phyloP scores from a whole-genome alignment of 2,797 vertebrate species.

The Tangara arthus region DNA sequence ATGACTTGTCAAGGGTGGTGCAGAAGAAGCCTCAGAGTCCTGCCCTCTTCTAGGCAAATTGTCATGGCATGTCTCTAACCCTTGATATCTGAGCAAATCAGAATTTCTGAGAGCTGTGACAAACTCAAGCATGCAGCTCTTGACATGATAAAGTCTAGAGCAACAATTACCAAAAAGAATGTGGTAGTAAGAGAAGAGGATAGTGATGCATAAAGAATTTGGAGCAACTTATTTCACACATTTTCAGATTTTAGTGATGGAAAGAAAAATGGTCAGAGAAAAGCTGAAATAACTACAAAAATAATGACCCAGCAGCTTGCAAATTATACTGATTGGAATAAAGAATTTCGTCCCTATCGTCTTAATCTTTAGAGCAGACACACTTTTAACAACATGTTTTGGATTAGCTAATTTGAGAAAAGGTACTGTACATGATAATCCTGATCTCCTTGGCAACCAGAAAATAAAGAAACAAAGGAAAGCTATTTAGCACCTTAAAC shows the following conservation, averaged over 20 bases:
- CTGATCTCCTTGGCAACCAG: conserved; percentile 32
- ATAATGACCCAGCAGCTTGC: background rate
- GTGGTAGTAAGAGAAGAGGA: background rate
- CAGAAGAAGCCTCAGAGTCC: background rate
- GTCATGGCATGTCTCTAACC: background rate
- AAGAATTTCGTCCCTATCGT: background rate
- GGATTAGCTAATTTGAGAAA: conserved; percentile 46
- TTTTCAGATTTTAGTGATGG: background rate
- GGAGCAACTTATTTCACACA: background rate
- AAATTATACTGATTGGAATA: background rate
- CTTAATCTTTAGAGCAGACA: background rate
- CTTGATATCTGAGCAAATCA: background rate
- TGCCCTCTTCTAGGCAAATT: background rate
- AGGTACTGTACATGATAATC: background rate
- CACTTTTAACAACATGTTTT: conserved; percentile 3
- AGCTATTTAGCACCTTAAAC: conserved; percentile 3
- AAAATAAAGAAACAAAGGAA: conserved; percentile 33
- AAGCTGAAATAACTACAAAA: background rate
- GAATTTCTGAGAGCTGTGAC: background rate
- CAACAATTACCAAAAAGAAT: background rate
- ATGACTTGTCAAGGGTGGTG: background rate
- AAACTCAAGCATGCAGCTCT: background rate
- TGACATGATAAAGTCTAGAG: background rate
- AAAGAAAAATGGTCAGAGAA: background rate
- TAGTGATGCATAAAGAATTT: background rate